A percentile compares a stretch with the other conserved stretches of the same genome.
Evolutionary conservation across 2,113 vertebrate genomes (phyloP).

Genomic region (Nothobranchius furzeri): DNA sequence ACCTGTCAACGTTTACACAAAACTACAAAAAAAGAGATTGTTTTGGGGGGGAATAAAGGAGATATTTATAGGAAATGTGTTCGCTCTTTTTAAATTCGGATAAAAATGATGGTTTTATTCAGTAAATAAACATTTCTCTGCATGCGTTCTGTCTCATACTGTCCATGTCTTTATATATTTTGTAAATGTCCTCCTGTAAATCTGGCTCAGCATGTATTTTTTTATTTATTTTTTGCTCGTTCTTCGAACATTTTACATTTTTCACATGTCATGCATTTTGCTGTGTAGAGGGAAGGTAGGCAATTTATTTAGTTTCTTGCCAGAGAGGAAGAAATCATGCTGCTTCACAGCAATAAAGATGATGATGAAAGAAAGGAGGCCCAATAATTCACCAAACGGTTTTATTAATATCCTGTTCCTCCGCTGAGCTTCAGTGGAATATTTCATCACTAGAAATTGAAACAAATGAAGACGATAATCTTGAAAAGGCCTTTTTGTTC

Average conservation of each 20-base stretch:
- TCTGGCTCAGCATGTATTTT: slow-evolving; percentile 13
- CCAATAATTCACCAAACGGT: slow-evolving; percentile 52
- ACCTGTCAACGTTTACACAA: no score
- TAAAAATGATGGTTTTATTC: no score
- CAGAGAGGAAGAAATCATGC: slow-evolving; percentile 16
- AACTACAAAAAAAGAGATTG: no score
- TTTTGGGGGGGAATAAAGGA: no score
- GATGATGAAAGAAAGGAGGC: slow-evolving; percentile 43
- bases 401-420: slow-evolving; percentile 62
- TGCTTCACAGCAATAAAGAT: slow-evolving; percentile 46
- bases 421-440: slow-evolving; percentile 35
- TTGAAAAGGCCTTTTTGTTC: slow-evolving; percentile 32
- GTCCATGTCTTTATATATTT: background rate
- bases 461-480: slow-evolving; percentile 17
- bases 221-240: slow-evolving; percentile 13
- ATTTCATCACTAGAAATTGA: slow-evolving; percentile 39
- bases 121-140: no score
- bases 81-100: no score
- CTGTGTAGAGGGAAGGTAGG: slow-evolving; percentile 16
- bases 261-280: slow-evolving; percentile 21
- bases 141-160: background rate
- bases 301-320: slow-evolving; percentile 41
- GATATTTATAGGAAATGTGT: no score
- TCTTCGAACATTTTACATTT: slow-evolving; percentile 23
- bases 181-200: slow-evolving; percentile 14